Base-by-base conservation (phyloP, 2,113 vertebrate genomes). In the Xerus inauris region DNA sequence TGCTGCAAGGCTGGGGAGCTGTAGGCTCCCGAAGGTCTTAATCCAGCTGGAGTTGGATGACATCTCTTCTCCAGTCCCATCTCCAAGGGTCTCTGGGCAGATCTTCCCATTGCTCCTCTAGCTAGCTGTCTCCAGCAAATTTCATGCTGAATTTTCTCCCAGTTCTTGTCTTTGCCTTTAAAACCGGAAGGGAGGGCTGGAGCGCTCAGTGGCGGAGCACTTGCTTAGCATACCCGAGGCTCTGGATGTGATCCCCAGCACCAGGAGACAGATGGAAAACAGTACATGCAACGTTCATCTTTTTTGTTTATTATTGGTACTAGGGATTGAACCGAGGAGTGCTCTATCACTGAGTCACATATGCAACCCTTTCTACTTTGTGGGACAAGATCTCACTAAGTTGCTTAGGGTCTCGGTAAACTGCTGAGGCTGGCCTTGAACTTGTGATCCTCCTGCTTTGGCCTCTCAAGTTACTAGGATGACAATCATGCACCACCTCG, bases 1-100 rank as follows among this genome's bases (percentile, higher is more conserved):
- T 0, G 26, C 16, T 42, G 8, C 17, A 19, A 8, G 1, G 30
- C 3, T n/a, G 6, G 8, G 14, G 26, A 16, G 6, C 1, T 57
- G 51, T 20, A 54, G 79, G 2, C 9, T 30, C 13, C 54, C 30
- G 72, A 47, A 67, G 57, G 54, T 47, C 59, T 87, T 22, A 8
- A 3, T 26, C 35, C 30, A 42, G 24, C 4, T n/a, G 30, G n/a
- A 69, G 35, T n/a, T 76, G 10, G 7, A 40, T 5, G 40, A 51
- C 85, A 49, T 51, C 62, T 59, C 14, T 47, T 12, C 22, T 62
- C 79, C 22, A 26, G 14, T 35, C 45, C 26, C 16, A 30, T 5
- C 2, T n/a, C 38, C 19, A 30, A 49, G 35, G 8, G 3, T 64
- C 35, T 85, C 80, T 5, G 47, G 40, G 19, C n/a, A 38, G 42